phyloP scores from a whole-genome alignment of 2,113 vertebrate genomes.

The Myrmophylax atrothorax region DNA sequence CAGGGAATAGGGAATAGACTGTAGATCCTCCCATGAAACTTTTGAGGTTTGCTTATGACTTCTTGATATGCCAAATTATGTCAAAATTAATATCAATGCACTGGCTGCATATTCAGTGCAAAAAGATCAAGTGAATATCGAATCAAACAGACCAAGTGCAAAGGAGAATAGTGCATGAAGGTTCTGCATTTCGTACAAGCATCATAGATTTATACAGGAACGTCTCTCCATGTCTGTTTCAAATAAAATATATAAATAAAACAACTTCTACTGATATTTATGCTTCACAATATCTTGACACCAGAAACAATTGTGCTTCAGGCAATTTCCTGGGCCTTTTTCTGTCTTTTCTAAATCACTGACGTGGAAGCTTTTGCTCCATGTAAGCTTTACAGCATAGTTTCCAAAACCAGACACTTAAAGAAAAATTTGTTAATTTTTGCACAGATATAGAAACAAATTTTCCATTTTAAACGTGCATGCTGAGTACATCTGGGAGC shows the following conservation, averaged over 20 bases:
- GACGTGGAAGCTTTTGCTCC: background rate
- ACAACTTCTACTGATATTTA: background rate
- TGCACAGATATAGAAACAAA: background rate
- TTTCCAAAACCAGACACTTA: background rate
- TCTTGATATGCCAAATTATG: background rate
- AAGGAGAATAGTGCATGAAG: background rate
- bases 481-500: background rate
- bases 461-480: background rate
- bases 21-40: background rate
- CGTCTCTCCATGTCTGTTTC: background rate
- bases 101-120: background rate
- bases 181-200: background rate
- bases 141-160: background rate
- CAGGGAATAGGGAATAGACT: background rate
- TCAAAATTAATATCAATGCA: background rate
- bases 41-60: background rate
- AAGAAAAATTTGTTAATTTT: background rate
- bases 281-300: background rate
- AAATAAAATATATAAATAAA: background rate
- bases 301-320: background rate
- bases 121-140: background rate
- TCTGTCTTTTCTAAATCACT: background rate
- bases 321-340: background rate
- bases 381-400: background rate
- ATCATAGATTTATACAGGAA: background rate